Evolutionary conservation across 2,797 vertebrate genomes (phyloP).

Genomic region (Chelmon rostratus): DNA sequence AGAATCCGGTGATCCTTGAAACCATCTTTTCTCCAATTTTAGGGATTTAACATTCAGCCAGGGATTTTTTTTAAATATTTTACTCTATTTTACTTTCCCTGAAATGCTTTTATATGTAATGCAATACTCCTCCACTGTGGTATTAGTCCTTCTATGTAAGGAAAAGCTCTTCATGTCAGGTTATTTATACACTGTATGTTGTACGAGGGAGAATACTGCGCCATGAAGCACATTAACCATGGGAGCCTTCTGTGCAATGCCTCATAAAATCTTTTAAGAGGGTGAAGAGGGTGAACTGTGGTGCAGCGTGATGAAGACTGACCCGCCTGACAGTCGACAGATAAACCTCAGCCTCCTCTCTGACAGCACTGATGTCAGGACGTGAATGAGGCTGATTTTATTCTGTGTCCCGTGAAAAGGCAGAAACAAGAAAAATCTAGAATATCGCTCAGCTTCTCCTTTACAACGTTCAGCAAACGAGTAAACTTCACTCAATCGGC

Average conservation of each 20-base stretch:
- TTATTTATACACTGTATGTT: conserved; percentile 31
- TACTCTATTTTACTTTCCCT: too few species aligned
- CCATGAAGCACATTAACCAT: conserved; percentile 38
- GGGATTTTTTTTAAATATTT: too few species aligned
- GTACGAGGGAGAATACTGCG: conserved; percentile 1
- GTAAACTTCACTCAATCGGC: too few species aligned
- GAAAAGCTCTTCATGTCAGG: background rate
- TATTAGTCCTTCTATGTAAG: fast-evolving
- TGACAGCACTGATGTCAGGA: background rate
- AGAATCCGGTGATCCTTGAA: background rate
- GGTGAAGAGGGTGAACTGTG: conserved; percentile 30
- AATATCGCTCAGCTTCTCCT: too few species aligned
- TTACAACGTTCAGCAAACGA: too few species aligned
- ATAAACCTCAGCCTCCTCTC: conserved; percentile 25
- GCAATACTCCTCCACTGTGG: conserved; percentile 11
- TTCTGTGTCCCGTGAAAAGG: background rate
- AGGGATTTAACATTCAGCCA: background rate
- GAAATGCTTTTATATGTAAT: background rate
- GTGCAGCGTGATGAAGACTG: background rate
- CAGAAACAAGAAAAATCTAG: too few species aligned
- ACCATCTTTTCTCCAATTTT: background rate
- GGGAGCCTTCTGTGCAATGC: conserved; percentile 24
- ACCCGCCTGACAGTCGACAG: conserved; percentile 37
- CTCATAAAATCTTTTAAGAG: conserved; percentile 57
- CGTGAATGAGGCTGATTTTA: background rate